These are phyloP conservation scores for Diadema setosum DNA, from an alignment of 35 echinoderm and acorn worm species.

Conservation along the genomic window DNA sequence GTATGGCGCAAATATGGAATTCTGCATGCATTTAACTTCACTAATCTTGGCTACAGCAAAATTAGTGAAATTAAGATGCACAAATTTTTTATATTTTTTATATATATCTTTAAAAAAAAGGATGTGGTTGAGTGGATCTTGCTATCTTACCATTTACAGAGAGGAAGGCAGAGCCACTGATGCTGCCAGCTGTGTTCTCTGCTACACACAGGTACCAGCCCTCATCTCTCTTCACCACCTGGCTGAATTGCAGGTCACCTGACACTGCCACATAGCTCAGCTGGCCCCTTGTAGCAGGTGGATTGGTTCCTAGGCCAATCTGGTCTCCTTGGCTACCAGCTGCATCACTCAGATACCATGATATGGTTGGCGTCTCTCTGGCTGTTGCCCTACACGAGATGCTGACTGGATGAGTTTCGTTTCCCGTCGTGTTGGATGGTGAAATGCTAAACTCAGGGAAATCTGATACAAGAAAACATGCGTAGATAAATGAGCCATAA, in stretches of 20 bases:
- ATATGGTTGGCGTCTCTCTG: conserved; percentile 51
- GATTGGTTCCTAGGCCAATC: conserved; percentile 40
- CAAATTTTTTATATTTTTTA: neutral
- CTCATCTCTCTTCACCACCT: conserved; percentile 46
- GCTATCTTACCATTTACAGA: conserved; percentile 66
- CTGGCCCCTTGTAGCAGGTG: neutral
- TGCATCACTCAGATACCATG: conserved; percentile 62
- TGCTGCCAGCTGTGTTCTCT: conserved; percentile 33
- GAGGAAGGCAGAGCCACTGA: conserved; percentile 2
- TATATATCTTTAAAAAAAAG: neutral
- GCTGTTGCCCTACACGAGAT: conserved; percentile 63
- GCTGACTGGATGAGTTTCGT: conserved; percentile 53
- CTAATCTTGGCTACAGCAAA: no score
- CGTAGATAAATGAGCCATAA: neutral
- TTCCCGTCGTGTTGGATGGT: conserved; percentile 68
- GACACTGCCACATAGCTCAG: conserved; percentile 20
- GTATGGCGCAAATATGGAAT: no score
- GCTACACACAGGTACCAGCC: conserved; percentile 83
- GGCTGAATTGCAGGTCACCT: conserved; percentile 45
- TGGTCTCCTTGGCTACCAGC: conserved; percentile 1
- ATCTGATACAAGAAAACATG: conserved; percentile 34
- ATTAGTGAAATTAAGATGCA: no score
- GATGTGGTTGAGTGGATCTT: neutral
- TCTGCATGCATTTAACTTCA: no score
- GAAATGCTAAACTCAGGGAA: conserved; percentile 50